These are phyloP conservation scores for Plecotus auritus DNA, from an alignment of 2,113 vertebrate genomes.

Conservation along the genomic window DNA sequence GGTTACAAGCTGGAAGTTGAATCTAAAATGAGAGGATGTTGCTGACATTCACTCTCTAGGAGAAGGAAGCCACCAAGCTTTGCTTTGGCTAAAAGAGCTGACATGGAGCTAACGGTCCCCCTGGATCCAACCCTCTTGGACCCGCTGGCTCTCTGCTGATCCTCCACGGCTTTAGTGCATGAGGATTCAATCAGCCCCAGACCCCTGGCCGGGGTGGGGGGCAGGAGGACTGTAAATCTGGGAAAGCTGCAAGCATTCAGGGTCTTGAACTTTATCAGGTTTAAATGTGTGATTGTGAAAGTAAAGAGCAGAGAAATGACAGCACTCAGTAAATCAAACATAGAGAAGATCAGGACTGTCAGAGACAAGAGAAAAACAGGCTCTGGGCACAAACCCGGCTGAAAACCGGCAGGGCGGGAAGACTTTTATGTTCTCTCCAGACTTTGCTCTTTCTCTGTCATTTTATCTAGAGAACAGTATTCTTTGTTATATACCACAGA, in stretches of 20 bases:
- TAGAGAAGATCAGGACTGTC: constrained; percentile 62
- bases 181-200: constrained; percentile 75
- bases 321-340: constrained; percentile 63
- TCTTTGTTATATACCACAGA: background rate
- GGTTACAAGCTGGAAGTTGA: background rate
- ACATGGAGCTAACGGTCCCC: background rate
- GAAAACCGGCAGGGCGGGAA: background rate
- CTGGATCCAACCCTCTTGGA: background rate
- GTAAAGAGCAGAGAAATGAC: constrained; percentile 76
- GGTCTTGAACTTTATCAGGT: constrained; percentile 82
- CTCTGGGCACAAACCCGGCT: background rate
- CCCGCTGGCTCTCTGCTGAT: constrained; percentile 9
- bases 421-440: background rate
- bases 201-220: constrained; percentile 24
- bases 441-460: background rate
- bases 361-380: constrained; percentile 36
- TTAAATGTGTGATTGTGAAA: constrained; percentile 78
- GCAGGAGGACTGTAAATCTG: constrained; percentile 68
- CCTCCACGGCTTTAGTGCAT: constrained; percentile 47
- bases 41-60: background rate
- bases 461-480: background rate
- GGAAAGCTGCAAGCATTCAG: constrained; percentile 70
- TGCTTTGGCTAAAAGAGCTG: background rate
- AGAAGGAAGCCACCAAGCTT: background rate
- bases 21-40: background rate